These are phyloP conservation scores for Eristalis arbustorum DNA, from an alignment of 2,888 invertebrate genomes.

Conservation along the genomic window DNA sequence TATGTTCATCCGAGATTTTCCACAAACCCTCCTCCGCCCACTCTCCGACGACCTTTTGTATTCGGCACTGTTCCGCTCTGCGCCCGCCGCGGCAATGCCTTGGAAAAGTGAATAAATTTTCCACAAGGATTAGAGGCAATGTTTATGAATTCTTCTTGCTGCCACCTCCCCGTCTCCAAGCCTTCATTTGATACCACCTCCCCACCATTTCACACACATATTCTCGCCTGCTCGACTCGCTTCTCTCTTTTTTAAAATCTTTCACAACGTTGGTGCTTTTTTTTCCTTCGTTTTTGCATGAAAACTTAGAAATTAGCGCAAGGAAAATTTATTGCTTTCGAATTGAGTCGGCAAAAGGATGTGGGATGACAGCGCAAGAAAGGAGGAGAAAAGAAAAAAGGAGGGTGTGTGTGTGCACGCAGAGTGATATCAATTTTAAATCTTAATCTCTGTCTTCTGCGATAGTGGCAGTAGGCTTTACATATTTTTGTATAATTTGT, in stretches of 20 bases:
- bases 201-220: neutral
- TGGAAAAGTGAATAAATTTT: slow-evolving; percentile 68
- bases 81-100: neutral
- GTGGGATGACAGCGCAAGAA: slow-evolving; percentile 6
- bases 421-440: slow-evolving; percentile 64
- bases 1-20: slow-evolving; percentile 68
- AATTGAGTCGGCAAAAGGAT: slow-evolving; percentile 54
- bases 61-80: neutral
- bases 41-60: neutral
- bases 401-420: neutral
- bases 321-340: slow-evolving; percentile 66
- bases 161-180: slow-evolving; percentile 2
- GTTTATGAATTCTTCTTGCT: slow-evolving; percentile 64
- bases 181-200: neutral
- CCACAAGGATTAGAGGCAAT: slow-evolving; percentile 61
- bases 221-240: slow-evolving; percentile 25
- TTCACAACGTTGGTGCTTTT: neutral
- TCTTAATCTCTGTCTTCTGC: slow-evolving; percentile 62
- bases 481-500: slow-evolving; percentile 54
- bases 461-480: slow-evolving; percentile 62
- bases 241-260: slow-evolving; percentile 41
- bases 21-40: neutral
- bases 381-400: slow-evolving; percentile 1
- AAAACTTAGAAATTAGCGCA: slow-evolving; percentile 69
- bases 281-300: slow-evolving; percentile 27